Percentiles rank a stretch among this genome's conserved stretches.
phyloP scores from a whole-genome alignment of 2,888 invertebrate species.

The Dichetophora obliterata region DNA sequence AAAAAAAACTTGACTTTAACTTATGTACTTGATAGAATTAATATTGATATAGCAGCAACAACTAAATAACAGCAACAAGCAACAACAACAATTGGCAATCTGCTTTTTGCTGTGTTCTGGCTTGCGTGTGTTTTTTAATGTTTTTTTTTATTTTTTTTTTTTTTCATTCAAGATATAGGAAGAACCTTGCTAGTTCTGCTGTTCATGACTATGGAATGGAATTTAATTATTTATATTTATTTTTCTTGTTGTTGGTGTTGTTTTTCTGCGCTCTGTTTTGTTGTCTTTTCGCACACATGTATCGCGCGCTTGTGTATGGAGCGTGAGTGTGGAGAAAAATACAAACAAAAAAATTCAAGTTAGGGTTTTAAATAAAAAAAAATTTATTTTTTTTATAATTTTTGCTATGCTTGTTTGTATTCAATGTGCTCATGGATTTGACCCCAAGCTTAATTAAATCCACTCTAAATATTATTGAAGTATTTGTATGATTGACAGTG shows the following conservation, averaged over 20 bases:
- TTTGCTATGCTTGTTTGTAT: no score
- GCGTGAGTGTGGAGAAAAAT: neutral
- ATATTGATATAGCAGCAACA: constrained; percentile 31
- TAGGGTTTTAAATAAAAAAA: neutral
- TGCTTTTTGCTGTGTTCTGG: constrained; percentile 35
- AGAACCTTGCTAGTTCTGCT: constrained; percentile 64
- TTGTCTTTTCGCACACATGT: neutral
- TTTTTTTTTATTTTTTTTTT: constrained; percentile 39
- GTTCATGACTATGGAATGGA: constrained; percentile 60
- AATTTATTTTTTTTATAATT: neutral
- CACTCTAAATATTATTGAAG: constrained; percentile 17
- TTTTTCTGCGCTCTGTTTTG: constrained; percentile 18
- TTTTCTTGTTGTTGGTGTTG: constrained; percentile 41
- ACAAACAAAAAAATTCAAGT: neutral
- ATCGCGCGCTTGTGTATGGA: neutral
- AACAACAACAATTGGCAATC: constrained; percentile 15
- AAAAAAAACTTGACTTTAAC: neutral
- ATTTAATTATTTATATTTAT: constrained; percentile 57
- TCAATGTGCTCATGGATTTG: neutral
- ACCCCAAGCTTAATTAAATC: constrained; percentile 8
- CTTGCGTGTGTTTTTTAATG: constrained; percentile 34
- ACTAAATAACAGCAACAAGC: constrained; percentile 8
- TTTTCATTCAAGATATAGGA: constrained; percentile 61
- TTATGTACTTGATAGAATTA: constrained; percentile 36
- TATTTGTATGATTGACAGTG: neutral